phyloP scores from a whole-genome alignment of 2,888 invertebrate genomes.

The Hypselothyrea guttata region DNA sequence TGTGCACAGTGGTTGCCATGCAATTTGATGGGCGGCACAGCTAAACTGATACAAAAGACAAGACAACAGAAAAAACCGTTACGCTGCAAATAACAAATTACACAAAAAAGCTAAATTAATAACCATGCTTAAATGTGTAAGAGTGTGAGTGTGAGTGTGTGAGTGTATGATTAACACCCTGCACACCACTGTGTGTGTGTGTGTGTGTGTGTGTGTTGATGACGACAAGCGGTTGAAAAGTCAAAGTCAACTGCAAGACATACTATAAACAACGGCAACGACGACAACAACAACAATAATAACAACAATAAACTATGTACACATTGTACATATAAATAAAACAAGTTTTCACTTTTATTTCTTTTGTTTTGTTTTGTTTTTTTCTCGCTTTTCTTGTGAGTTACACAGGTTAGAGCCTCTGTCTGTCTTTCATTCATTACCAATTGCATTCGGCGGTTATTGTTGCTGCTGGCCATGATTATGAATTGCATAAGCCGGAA shows the following conservation, averaged over 20 bases:
- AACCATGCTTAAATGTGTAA: neutral
- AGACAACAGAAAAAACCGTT: too few relatives aligned
- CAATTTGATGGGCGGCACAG: conserved; percentile 12
- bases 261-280: conserved; percentile 31
- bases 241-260: conserved; percentile 74
- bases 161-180: conserved; percentile 5
- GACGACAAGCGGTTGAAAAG: conserved; percentile 72
- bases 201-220: conserved; percentile 30
- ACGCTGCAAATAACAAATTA: neutral
- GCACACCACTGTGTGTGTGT: conserved; percentile 31
- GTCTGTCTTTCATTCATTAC: conserved; percentile 54
- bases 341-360: conserved; percentile 73
- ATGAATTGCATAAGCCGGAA: conserved; percentile 68
- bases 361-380: conserved; percentile 22
- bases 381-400: conserved; percentile 22
- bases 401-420: conserved; percentile 48
- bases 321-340: conserved; percentile 43
- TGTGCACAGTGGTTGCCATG: conserved; percentile 49
- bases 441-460: conserved; percentile 55
- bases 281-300: conserved; percentile 29
- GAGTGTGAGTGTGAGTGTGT: neutral
- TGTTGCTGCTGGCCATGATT: conserved; percentile 55
- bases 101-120: neutral
- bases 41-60: conserved; percentile 5
- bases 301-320: conserved; percentile 40